phyloP scores from a whole-genome alignment of 2,888 invertebrate species.

The Lasioglossum calceatum region DNA sequence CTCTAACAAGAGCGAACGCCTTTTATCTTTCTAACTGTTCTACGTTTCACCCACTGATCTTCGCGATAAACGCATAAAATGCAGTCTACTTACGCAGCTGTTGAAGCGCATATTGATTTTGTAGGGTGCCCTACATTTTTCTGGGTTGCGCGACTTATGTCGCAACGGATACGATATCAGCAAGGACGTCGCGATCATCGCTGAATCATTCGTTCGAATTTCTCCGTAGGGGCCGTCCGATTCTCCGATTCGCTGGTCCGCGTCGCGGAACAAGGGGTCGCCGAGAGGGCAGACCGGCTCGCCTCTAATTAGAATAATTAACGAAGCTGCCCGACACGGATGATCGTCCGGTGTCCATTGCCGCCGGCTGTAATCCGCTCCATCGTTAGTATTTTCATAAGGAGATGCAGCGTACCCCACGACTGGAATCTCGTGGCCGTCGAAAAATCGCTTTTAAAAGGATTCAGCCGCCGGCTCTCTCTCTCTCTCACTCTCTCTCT shows the following conservation, averaged over 20 bases:
- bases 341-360: conserved; percentile 56
- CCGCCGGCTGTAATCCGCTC: conserved; percentile 21
- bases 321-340: conserved; percentile 61
- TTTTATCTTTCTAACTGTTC: not conserved
- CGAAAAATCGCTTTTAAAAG: conserved; percentile 56
- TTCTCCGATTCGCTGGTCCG: not conserved
- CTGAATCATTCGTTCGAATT: conserved; percentile 1
- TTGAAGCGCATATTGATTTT: not conserved
- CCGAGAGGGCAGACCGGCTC: conserved; percentile 53
- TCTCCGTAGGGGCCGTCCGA: not conserved
- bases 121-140: not conserved
- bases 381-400: conserved; percentile 54
- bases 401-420: conserved; percentile 40
- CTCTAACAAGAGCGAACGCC: not conserved
- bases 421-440: conserved; percentile 34
- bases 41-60: not conserved
- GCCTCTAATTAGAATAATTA: conserved; percentile 75
- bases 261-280: conserved; percentile 42
- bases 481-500: too few species aligned
- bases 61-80: too few species aligned
- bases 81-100: not conserved
- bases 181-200: not conserved
- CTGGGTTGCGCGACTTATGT: not conserved
- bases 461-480: conserved; percentile 30
- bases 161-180: not conserved